Base-by-base conservation (phyloP, 2,888 invertebrate genomes). In the Phorcus lineatus region DNA sequence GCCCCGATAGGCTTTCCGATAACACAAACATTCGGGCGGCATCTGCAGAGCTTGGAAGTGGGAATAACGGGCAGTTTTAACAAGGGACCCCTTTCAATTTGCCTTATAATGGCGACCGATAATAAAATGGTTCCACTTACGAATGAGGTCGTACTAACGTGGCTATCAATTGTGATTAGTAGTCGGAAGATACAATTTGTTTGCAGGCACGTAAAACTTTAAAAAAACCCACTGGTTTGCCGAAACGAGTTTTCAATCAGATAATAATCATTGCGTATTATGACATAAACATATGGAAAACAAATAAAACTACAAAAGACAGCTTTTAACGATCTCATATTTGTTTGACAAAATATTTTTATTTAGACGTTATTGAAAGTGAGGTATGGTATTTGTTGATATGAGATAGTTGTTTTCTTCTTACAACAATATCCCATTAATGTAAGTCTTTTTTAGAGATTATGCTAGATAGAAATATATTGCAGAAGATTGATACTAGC, bases 41-140 rank as follows among this genome's bases (percentile, higher is more conserved):
- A 76, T 76, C 76, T 76, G 76, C 36, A 76, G 54, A 53, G 22
- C 17, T 24, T 17, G 19, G n/a, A 36, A 28, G 36, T 70, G 36
- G 31, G 70, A 70, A 70, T 70, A 28, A 70, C 70, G 28, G 19
- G 70, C 31, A 31, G 36, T 70, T 70, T 70, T 70, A 70, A 31
- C 70, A 70, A 70, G 31, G 70, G 36, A 17, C 36, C 70, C 28
- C 70, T 70, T 70, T 70, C 70, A 70, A 70, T 70, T 70, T 70
- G 70, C 70, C 70, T 70, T 36, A 70, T 70, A 70, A 70, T 70
- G 40, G 70, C 40, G 70, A 31, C 70, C n/a, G 70, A 70, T 70
- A 70, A 70, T 70, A 70, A 40, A 70, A 70, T 70, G 70, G 70
- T 70, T 70, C 70, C 36, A 70, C 70, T 70, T 70, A 28, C 70